Base-by-base conservation (phyloP, 2,888 invertebrate species). In the Chironomus tentans region DNA sequence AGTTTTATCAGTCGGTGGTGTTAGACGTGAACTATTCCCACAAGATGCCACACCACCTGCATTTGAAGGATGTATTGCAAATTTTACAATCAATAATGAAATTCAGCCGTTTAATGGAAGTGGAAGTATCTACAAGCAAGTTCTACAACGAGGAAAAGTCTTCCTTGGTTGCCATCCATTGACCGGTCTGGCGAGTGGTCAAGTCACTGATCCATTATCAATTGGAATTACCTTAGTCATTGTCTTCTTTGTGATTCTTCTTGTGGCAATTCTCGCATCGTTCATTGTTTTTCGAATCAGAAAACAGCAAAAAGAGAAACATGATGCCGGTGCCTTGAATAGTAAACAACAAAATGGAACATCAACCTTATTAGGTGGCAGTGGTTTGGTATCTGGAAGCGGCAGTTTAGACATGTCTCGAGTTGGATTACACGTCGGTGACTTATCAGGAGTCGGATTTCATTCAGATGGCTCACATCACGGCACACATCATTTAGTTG, bases 211-310 rank as follows among this genome's bases (percentile, higher is more conserved):
- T 84, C 95, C 95, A 0, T 85, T 97, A 7, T 94, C 93, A 80
- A 94, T 97, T 78, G 97, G 97, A 75, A 92, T 97, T 77, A 96
- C 96, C 0, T 86, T 97, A 47, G 95, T 97, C 21, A 94, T 97
- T 78, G 94, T 95, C 24, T 97, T 98, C 86, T 97, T 98, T 81
- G 92, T 94, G 5, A 92, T 96, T 77, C 85, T 97, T 13, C 87
- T 96, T 72, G 91, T 96, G 12, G 95, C 95, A 13, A 95, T 96
- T 80, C 87, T 94, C 76, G 92, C 93, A 21, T 95, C 95, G 70
- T 97, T 97, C 81, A 88, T 97, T n/a, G 93, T 96, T 61, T 96
- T 96, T 83, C 90, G 95, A 65, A 87, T 95, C 78, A 88, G 96
- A 18, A 91, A 93, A 75, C 93, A 95, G 82, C 93, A 91, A 82